These are phyloP conservation scores for Caradrina clavipalpis DNA, from an alignment of 2,888 invertebrate species.

Conservation along the genomic window DNA sequence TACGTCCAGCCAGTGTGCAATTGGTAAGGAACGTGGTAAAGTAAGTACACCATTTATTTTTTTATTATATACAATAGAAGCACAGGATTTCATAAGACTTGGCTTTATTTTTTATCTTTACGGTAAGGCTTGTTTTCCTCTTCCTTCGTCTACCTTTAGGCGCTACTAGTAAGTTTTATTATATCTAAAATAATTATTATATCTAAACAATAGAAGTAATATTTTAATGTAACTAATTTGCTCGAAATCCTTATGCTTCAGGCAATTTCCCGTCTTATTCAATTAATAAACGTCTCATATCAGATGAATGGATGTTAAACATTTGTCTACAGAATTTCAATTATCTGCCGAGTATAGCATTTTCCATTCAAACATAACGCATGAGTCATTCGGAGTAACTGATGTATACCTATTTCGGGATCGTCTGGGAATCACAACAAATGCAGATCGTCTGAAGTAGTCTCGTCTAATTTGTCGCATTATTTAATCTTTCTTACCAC, in stretches of 20 bases:
- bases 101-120: slow-evolving; percentile 57
- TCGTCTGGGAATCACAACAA: slow-evolving; percentile 84
- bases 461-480: slow-evolving; percentile 72
- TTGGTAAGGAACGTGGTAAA: slow-evolving; percentile 44
- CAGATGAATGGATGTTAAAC: slow-evolving; percentile 33
- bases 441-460: slow-evolving; percentile 72
- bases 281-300: slow-evolving; percentile 20
- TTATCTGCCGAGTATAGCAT: slow-evolving; percentile 55
- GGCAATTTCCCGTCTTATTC: slow-evolving; percentile 7
- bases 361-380: slow-evolving; percentile 62
- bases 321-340: slow-evolving; percentile 50
- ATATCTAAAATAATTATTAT: slow-evolving; percentile 56
- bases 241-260: slow-evolving; percentile 10
- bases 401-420: slow-evolving; percentile 81
- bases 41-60: slow-evolving; percentile 43
- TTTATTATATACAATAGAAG: slow-evolving; percentile 45
- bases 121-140: slow-evolving; percentile 40
- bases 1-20: slow-evolving; percentile 56
- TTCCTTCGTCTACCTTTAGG: slow-evolving; percentile 42
- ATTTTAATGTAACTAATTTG: slow-evolving; percentile 40
- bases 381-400: slow-evolving; percentile 79
- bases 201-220: slow-evolving; percentile 50
- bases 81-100: slow-evolving; percentile 40
- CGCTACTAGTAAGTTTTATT: slow-evolving; percentile 56
- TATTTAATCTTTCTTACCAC: slow-evolving; percentile 72